Percentiles rank a stretch among this genome's conserved stretches.
phyloP scores from a whole-genome alignment of 1,140 invertebrate genomes.

The Dendrolimus punctatus region DNA sequence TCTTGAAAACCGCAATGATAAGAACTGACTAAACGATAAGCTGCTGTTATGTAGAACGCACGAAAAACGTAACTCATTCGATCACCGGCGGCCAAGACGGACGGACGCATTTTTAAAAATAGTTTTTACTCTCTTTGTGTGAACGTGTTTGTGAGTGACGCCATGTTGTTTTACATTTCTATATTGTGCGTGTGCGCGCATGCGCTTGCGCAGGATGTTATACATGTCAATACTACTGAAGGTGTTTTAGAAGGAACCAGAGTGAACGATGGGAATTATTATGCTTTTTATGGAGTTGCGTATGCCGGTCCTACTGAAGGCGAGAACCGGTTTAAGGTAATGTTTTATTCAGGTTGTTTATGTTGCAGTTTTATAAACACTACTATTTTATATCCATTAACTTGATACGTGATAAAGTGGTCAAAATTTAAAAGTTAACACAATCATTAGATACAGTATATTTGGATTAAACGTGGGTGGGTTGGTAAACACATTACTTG shows the following conservation, averaged over 20 bases:
- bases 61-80: neutral
- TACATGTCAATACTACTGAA: slow-evolving; percentile 38
- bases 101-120: slow-evolving; percentile 2
- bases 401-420: too few relatives aligned
- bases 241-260: slow-evolving; percentile 32
- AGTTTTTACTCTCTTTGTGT: neutral
- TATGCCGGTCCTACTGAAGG: slow-evolving; percentile 37
- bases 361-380: too few relatives aligned
- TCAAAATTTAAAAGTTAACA: too few relatives aligned
- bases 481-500: too few relatives aligned
- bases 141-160: slow-evolving; percentile 9
- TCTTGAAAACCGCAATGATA: too few relatives aligned
- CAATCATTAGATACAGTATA: too few relatives aligned
- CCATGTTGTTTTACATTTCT: slow-evolving; percentile 15
- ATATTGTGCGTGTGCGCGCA: slow-evolving; percentile 23
- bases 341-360: neutral
- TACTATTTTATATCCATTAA: too few relatives aligned
- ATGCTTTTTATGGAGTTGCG: slow-evolving; percentile 40
- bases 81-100: neutral
- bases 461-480: too few relatives aligned
- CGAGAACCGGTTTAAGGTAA: slow-evolving; percentile 51
- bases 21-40: too few relatives aligned
- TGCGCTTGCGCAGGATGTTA: slow-evolving; percentile 22
- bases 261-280: slow-evolving; percentile 33
- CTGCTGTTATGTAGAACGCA: neutral